These are phyloP conservation scores for Drosophila kohkoa DNA, from an alignment of 1,140 invertebrate genomes.

Conservation along the genomic window DNA sequence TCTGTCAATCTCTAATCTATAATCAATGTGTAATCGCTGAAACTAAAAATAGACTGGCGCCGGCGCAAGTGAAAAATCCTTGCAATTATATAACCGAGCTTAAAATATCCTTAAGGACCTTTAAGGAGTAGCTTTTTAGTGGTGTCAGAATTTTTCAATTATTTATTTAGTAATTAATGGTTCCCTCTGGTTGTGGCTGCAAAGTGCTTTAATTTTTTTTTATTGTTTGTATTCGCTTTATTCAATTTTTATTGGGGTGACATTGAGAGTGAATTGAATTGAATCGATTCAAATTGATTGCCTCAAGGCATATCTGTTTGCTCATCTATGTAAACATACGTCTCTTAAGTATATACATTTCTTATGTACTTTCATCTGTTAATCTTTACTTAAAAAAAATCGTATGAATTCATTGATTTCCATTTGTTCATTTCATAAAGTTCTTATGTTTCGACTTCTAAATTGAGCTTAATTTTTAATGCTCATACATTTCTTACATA, in stretches of 20 bases:
- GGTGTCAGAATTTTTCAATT: not conserved
- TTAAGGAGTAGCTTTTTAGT: not conserved
- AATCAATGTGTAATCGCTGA: constrained; percentile 32
- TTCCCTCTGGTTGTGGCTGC: constrained; percentile 12
- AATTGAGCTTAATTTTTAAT: too few relatives aligned
- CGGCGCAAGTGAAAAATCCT: not conserved
- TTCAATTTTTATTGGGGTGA: constrained; percentile 43
- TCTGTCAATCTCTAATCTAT: constrained; percentile 16
- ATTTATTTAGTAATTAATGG: constrained; percentile 8
- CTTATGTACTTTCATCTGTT: not conserved
- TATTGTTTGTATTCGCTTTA: constrained; percentile 17
- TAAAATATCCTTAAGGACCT: not conserved
- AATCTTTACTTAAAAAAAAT: too few relatives aligned
- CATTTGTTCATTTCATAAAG: too few relatives aligned
- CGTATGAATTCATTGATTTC: too few relatives aligned
- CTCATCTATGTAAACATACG: constrained; percentile 38
- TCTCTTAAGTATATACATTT: not conserved
- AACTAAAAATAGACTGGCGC: constrained; percentile 43
- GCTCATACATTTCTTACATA: too few relatives aligned
- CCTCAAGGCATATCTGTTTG: constrained; percentile 30
- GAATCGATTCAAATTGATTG: constrained; percentile 40
- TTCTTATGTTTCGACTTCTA: too few relatives aligned
- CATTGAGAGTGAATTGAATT: constrained; percentile 52
- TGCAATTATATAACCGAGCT: not conserved
- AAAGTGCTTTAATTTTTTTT: constrained; percentile 19